Evolutionary conservation across 2,797 vertebrate species (phyloP).

Genomic region (Enoplosus armatus): DNA sequence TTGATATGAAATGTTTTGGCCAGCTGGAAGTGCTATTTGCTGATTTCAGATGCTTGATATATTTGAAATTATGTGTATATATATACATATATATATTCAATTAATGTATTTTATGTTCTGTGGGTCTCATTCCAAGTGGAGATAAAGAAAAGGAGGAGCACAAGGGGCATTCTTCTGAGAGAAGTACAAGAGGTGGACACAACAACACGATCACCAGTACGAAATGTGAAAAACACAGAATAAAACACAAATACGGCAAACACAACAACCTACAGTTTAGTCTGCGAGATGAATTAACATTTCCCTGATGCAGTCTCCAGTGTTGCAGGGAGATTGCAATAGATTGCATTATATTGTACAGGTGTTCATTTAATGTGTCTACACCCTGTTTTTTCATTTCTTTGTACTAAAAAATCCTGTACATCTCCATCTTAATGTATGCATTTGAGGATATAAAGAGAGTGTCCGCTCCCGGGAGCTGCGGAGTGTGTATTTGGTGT

Average conservation of each 20-base stretch:
- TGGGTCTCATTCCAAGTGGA: constrained; percentile 36
- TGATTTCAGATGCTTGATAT: constrained; percentile 57
- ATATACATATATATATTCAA: constrained; percentile 44
- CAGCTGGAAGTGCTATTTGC: constrained; percentile 59
- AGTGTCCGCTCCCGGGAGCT: constrained; percentile 50
- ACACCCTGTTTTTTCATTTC: constrained; percentile 39
- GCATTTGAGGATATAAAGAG: constrained; percentile 72
- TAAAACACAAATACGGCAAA: constrained; percentile 16
- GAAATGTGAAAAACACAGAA: constrained; percentile 18
- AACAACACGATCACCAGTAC: constrained; percentile 40
- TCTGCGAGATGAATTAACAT: constrained; percentile 12
- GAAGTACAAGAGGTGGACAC: constrained; percentile 31
- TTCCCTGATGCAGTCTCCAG: constrained; percentile 2
- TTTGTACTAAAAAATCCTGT: constrained; percentile 56
- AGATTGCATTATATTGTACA: constrained; percentile 34
- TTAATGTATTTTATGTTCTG: constrained; percentile 62
- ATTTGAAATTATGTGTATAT: constrained; percentile 60
- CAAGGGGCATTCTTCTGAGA: constrained; percentile 32
- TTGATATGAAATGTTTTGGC: constrained; percentile 73
- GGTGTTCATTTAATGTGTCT: constrained; percentile 58
- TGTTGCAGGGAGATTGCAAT: background rate
- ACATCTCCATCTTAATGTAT: constrained; percentile 67
- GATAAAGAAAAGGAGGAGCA: constrained; percentile 31
- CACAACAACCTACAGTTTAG: background rate
- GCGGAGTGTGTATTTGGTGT: constrained; percentile 27